Conservation (phyloP, 2,888 invertebrate genomes). For the Ormyrus labotus region DNA sequence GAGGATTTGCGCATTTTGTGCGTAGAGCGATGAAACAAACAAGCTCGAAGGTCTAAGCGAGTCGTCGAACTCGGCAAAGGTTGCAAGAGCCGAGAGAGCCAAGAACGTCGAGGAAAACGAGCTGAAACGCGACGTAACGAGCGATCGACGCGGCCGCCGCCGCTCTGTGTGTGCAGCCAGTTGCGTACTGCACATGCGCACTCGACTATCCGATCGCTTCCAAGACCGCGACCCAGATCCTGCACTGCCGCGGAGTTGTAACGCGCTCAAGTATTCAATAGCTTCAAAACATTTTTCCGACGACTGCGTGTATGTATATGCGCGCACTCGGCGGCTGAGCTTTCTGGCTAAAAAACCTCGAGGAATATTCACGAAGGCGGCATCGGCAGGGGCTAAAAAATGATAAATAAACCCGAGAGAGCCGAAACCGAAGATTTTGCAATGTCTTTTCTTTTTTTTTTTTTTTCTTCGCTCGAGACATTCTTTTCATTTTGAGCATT, state of each 20-base stretch:
- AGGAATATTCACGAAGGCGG: too few species aligned
- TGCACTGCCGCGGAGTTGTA: slow-evolving; percentile 13
- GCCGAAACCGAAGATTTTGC: too few species aligned
- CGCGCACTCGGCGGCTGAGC: too few species aligned
- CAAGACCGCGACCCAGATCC: slow-evolving; percentile 47
- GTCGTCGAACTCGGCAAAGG: slow-evolving; percentile 45
- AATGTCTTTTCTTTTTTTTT: too few species aligned
- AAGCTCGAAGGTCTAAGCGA: slow-evolving; percentile 35
- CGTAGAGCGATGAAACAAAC: slow-evolving; percentile 28
- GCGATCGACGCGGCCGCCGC: slow-evolving; percentile 14
- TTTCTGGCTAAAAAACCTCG: too few species aligned
- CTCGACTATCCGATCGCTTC: slow-evolving; percentile 23
- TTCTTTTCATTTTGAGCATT: too few species aligned
- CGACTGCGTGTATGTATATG: too few species aligned
- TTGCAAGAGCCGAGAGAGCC: slow-evolving; percentile 19
- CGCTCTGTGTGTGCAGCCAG: not conserved
- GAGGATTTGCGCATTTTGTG: slow-evolving; percentile 18
- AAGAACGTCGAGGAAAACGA: slow-evolving; percentile 49
- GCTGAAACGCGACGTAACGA: slow-evolving; percentile 31
- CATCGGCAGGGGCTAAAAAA: too few species aligned
- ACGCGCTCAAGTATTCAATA: not conserved
- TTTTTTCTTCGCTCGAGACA: too few species aligned
- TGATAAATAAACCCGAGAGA: too few species aligned
- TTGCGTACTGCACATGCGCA: slow-evolving; percentile 26
- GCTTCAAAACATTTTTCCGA: not conserved